Evolutionary conservation across 1,140 invertebrate genomes (phyloP).

Genomic region (Danaus melanippus): DNA sequence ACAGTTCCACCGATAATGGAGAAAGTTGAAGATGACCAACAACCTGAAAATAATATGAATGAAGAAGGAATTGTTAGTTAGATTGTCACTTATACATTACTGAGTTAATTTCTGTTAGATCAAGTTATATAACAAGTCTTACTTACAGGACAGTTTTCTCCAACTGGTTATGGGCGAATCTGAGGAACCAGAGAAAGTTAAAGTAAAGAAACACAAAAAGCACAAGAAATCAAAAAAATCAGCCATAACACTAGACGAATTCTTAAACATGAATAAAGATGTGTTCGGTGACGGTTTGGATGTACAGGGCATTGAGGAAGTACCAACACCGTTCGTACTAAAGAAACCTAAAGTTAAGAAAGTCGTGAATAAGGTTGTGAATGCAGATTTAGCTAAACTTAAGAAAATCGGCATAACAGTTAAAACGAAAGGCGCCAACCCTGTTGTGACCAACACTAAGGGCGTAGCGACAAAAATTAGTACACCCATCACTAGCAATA

Average conservation of each 20-base stretch:
- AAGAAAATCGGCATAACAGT: constrained; percentile 58
- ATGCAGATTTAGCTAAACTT: constrained; percentile 55
- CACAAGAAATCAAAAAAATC: constrained; percentile 63
- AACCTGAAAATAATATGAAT: constrained; percentile 26
- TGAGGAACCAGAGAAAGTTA: constrained; percentile 36
- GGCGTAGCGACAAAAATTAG: constrained; percentile 10
- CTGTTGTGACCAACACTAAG: constrained; percentile 11
- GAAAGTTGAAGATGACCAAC: constrained; percentile 37
- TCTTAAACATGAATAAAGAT: constrained; percentile 68
- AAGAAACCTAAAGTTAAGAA: constrained; percentile 46
- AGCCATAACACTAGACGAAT: constrained; percentile 63
- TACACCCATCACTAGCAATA: constrained; percentile 7
- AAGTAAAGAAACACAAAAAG: constrained; percentile 60
- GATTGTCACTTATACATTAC: not conserved
- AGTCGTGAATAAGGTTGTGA: constrained; percentile 23
- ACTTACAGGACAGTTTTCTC: constrained; percentile 51
- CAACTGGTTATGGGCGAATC: constrained; percentile 44
- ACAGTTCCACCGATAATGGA: constrained; percentile 53
- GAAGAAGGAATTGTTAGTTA: constrained; percentile 42
- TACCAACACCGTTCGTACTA: constrained; percentile 48
- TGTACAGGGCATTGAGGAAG: constrained; percentile 61
- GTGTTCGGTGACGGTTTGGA: constrained; percentile 63
- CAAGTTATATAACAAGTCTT: constrained; percentile 6
- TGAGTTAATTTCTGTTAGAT: not conserved
- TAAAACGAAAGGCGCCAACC: constrained; percentile 36